phyloP scores from a whole-genome alignment of 2,113 vertebrate species.

The Athene noctua region DNA sequence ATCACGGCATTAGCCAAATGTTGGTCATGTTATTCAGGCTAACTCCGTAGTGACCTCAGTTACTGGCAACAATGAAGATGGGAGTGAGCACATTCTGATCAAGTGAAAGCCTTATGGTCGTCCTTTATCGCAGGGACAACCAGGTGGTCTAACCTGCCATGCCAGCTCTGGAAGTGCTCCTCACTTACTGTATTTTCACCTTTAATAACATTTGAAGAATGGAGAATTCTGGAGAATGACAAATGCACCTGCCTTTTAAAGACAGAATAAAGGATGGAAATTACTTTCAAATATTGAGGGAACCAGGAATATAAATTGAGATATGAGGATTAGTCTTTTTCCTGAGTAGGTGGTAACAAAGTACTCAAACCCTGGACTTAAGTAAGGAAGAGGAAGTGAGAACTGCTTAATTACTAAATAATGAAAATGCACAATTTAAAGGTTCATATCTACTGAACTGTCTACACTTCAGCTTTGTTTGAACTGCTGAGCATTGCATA shows the following conservation, averaged over 20 bases:
- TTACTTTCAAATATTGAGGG: not conserved
- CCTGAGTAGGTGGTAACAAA: not conserved
- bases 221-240: not conserved
- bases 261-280: not conserved
- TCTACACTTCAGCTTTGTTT: not conserved
- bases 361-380: not conserved
- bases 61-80: not conserved
- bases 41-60: rapidly evolving
- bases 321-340: not conserved
- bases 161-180: not conserved
- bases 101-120: not conserved
- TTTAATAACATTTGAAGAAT: not conserved
- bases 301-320: not conserved
- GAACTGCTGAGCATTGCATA: not conserved
- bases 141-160: not conserved
- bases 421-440: not conserved
- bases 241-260: not conserved
- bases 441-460: not conserved
- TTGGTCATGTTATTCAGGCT: not conserved
- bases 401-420: not conserved
- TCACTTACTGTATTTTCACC: not conserved
- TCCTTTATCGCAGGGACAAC: not conserved
- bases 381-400: not conserved
- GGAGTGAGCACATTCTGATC: not conserved
- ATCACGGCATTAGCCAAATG: not conserved